Evolutionary conservation across 2,888 invertebrate species (phyloP).

Genomic region (Drosophila picticornis): DNA sequence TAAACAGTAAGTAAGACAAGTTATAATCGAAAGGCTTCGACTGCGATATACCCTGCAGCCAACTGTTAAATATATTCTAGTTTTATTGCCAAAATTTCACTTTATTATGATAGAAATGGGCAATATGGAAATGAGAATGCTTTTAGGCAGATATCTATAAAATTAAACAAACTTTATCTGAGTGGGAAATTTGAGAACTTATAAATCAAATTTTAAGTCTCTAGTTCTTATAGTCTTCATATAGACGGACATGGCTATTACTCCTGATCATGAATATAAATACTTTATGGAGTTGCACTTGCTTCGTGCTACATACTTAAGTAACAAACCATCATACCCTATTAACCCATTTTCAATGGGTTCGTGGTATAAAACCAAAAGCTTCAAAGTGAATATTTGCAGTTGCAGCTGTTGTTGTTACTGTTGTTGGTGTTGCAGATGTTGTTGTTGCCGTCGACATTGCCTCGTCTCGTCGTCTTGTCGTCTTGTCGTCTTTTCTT

Average conservation of each 20-base stretch:
- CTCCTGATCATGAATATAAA: not conserved
- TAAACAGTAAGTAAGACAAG: constrained; percentile 3
- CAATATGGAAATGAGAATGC: not conserved
- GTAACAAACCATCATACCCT: not conserved
- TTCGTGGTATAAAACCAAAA: constrained; percentile 11
- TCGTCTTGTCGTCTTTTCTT: constrained; percentile 25
- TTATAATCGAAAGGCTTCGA: not conserved
- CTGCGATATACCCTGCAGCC: not conserved
- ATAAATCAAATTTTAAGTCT: not conserved
- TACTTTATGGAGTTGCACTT: not conserved
- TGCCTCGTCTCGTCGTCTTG: constrained; percentile 20
- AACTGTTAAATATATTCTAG: not conserved
- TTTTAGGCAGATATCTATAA: not conserved
- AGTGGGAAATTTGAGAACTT: not conserved
- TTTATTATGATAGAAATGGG: not conserved
- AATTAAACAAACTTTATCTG: not conserved
- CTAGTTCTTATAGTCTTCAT: not conserved
- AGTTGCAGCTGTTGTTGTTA: constrained; percentile 15
- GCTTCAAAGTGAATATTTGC: constrained; percentile 37
- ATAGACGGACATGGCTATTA: not conserved
- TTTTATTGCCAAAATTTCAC: not conserved
- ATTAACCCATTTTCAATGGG: not conserved
- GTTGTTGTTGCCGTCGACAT: constrained; percentile 24
- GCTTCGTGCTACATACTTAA: not conserved
- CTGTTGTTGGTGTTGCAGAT: constrained; percentile 17